Base-by-base conservation (phyloP, 2,113 vertebrate species). In the Hymenochirus boettgeri region DNA sequence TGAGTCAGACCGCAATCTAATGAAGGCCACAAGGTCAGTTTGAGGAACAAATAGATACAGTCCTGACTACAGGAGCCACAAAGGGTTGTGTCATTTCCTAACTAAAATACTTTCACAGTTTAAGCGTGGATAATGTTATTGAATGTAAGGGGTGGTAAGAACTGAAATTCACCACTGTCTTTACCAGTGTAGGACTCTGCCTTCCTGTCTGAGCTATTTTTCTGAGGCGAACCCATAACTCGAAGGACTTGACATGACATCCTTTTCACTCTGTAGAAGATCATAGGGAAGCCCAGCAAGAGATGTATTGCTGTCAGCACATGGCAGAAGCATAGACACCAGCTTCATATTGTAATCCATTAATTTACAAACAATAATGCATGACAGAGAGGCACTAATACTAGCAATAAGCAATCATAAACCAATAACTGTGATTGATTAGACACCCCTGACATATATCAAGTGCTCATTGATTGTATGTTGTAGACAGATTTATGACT, bases 371-470 rank as follows among this genome's bases (percentile, higher is more conserved):
- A 79, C 75, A 71, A 73, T 77, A 79, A 76, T 63, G 71, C 74
- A 63, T 75, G 79, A 72, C 70, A 48, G 72, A 37, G 69, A 57
- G 60, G 56, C 70, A 61, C 78, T 79, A 75, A 78, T 85, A 79
- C 79, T 73, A 79, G 79, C 79, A 79, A 80, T 51, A 70, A 77
- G 75, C 79, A 75, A 85, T 88, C 84, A 81, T 82, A 88, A 82
- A 81, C 80, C 76, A 70, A 80, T 80, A 82, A 78, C 72, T 42
- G 62, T 80, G 83, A 86, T 76, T 76, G 78, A 85, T 82, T 75
- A 75, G 74, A 70, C 72, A 81, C 79, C 77, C 78, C 72, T 37
- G 17, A 62, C 73, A 78, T 82, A 70, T 70, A 69, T 86, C 86
- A 84, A 69, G 62, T 54, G 63, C 3, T 67, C 81, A 85, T 83